Evolutionary conservation across 2,797 vertebrate species (phyloP), one percentile per base, ranked within the genome.

Genomic region (Rhinichthys osculus): DNA sequence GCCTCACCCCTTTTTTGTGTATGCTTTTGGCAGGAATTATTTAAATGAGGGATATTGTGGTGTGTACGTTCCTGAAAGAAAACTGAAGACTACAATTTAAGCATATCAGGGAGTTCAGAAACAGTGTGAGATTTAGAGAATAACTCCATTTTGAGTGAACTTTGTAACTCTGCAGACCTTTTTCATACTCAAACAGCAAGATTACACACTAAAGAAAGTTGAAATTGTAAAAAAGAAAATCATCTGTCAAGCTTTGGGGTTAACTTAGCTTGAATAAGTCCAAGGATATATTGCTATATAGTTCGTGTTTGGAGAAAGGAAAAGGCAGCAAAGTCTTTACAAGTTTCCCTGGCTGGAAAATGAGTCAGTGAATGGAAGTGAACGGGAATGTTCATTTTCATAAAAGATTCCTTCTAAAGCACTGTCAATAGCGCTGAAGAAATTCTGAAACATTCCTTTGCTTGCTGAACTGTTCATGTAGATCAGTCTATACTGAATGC

Each of bases 341-440:
- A 62, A 44, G 35, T 64, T 40, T 27, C 11, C 19, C 10, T 33
- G 9, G 30, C 23, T 0, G 5, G 30, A 80, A 80, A 80, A 79
- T 42, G 1, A 47, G 54, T 66, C 38, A 13, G 19, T 77, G 11
- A 57, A 77, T 54, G 27, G 10, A 54, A 57, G 19, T 33, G 44
- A 52, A 35, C 5, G 4, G 9, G 11, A 67, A 13, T 69, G 11
- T 69, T 69, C 1, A 47, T 81, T 69, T 67, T n/a, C 30, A 69
- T 81, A 38, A 78, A 8, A 64, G 30, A 69, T 67, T 69, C 13
- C 11, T 67, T 50, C 23, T 50, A 47, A 67, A 47, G 78, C 78
- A 30, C 59, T 30, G 70, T 30, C 13, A 73, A 17, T 17, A 27
- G 70, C 19, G 40, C 70, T 47, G 7, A 23, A 73, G 42, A 27